These are phyloP conservation scores for Penaeus monodon DNA, from an alignment of 2,888 invertebrate genomes.

Conservation along the genomic window DNA sequence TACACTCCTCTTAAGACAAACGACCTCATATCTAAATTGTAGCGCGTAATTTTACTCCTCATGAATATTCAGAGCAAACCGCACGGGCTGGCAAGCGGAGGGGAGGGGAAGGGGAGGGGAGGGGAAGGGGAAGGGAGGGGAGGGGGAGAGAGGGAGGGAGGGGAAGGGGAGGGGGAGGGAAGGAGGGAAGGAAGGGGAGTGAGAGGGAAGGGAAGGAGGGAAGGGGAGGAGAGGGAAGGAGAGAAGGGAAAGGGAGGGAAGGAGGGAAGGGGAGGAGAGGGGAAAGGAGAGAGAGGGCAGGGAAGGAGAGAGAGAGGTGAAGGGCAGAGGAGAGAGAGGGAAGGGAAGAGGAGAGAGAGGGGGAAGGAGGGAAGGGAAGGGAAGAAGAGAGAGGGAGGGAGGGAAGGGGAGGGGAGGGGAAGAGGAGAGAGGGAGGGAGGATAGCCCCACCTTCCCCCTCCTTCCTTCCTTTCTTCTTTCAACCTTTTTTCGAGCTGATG, in stretches of 20 bases:
- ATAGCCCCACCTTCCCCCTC: too few relatives aligned
- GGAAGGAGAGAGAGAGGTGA: neutral
- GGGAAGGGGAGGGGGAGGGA: neutral
- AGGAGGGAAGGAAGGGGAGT: neutral
- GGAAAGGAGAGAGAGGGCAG: neutral
- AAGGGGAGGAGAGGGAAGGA: neutral
- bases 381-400: neutral
- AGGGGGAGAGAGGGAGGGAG: neutral
- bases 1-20: conserved; percentile 58
- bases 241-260: too few relatives aligned
- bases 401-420: too few relatives aligned
- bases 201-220: neutral
- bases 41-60: conserved; percentile 57
- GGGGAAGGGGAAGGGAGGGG: too few relatives aligned
- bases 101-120: conserved; percentile 1
- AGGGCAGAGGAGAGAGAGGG: neutral
- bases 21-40: conserved; percentile 62
- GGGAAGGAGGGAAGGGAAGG: conserved; percentile 2
- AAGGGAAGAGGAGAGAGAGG: neutral
- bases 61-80: conserved; percentile 57
- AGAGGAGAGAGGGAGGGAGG: too few relatives aligned
- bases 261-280: neutral
- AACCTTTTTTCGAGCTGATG: too few relatives aligned
- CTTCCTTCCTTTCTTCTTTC: too few relatives aligned
- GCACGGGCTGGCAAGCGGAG: conserved; percentile 13